Evolutionary conservation across 2,113 vertebrate species (phyloP), one percentile per base, ranked within the genome.

Genomic region (Cephalopholis sonnerati): DNA sequence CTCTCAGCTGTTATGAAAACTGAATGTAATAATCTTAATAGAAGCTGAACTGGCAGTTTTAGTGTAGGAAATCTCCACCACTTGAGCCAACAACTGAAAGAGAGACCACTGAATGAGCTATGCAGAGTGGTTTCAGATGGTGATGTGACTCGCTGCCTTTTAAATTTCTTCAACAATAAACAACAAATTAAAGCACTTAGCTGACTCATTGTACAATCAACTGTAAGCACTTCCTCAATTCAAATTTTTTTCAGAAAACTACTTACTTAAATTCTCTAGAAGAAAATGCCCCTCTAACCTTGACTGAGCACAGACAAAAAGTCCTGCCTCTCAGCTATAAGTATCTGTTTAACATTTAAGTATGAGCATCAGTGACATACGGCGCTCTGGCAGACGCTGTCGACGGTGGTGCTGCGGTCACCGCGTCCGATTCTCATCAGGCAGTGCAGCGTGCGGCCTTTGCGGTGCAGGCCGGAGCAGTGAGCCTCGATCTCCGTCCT

Each of bases 391-490:
- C 98, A 99, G 77, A 91, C 95, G 36, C 90, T 91, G 1, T 97
- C 97, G 0, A 98, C 87, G 1, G 91, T 93, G 0, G 96, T 95
- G 0, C 96, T 97, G 81, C 97, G 97, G 27, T 99, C 98, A 0
- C 97, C 96, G 0, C 98, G 96, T 3, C 96, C 96, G 0, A 97
- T 96, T 25, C 97, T 97, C 98, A 99, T 99, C 41, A 99, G 95
- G 90, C 98, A 99, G 81, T 99, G 98, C 69, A 99, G 95, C 4
- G 98, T 99, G 62, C 98, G 96, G 0, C 98, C 98, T 18, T 99
- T 99, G 1, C 98, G 96, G 41, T 99, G 98, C 41, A 99, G 94
- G 7, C 98, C 98, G 0, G 98, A 99, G 91, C 98, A 99, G 85
- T 98, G 97, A 16, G 96, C 94, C 41, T 99, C 97, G 0, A 99